Percentiles rank a stretch among this genome's conserved stretches.
Conservation (phyloP, 2,113 vertebrate species). For the Egretta garzetta region DNA sequence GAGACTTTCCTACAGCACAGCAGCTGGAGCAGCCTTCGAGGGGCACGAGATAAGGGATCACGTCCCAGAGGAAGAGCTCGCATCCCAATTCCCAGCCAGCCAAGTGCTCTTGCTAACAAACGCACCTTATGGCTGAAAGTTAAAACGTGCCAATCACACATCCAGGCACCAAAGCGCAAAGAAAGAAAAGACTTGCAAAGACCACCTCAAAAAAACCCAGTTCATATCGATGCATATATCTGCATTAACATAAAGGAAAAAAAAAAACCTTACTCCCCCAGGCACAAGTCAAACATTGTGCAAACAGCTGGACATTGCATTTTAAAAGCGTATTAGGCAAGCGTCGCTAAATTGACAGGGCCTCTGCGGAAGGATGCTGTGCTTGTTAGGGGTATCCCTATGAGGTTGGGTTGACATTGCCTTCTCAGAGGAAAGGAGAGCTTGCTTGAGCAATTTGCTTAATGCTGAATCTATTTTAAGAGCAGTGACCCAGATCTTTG, state of each 20-base stretch:
- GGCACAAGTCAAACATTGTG: neutral
- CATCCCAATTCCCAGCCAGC: neutral
- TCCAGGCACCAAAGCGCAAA: neutral
- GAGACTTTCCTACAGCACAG: neutral
- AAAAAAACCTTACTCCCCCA: neutral
- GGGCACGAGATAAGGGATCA: neutral
- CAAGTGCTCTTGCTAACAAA: neutral
- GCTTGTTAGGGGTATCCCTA: neutral
- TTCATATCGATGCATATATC: neutral
- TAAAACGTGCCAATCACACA: neutral
- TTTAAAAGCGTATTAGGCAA: neutral
- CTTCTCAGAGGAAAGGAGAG: slow-evolving; percentile 34
- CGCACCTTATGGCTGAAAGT: neutral
- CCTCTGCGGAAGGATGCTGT: neutral
- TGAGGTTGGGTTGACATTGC: slow-evolving; percentile 25
- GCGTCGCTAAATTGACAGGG: neutral
- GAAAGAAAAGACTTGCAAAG: neutral
- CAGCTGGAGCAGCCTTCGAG: neutral
- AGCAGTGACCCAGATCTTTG: slow-evolving; percentile 59
- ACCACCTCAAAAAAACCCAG: neutral
- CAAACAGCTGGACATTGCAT: neutral
- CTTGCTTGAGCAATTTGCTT: slow-evolving; percentile 50
- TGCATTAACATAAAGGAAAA: neutral
- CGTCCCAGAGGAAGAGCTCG: neutral
- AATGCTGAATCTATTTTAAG: slow-evolving; percentile 60